Percentiles rank a stretch among this genome's conserved stretches.
These are phyloP conservation scores for Amphilophus citrinellus DNA, from an alignment of 2,113 vertebrate genomes.

Conservation along the genomic window DNA sequence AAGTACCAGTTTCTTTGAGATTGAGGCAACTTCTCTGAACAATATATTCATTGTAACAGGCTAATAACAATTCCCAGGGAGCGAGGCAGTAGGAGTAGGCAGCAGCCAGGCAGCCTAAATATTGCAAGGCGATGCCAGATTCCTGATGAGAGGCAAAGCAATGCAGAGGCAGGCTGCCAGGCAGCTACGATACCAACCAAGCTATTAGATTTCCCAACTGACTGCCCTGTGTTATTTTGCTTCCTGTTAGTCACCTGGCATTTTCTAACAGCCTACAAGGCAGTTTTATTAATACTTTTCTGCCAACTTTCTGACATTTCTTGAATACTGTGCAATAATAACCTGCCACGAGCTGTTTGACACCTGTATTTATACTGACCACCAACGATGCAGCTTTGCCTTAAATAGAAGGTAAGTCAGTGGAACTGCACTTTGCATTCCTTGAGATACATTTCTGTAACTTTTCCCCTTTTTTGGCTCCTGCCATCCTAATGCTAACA, in stretches of 20 bases:
- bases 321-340: not conserved
- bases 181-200: slow-evolving; percentile 13
- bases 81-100: not conserved
- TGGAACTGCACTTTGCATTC: not conserved
- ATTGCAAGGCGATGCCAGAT: slow-evolving; percentile 31
- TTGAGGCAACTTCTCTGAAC: not conserved
- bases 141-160: slow-evolving; percentile 44
- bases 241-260: slow-evolving; percentile 45
- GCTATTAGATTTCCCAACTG: slow-evolving; percentile 45
- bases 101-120: slow-evolving; percentile 31
- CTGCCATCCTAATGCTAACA: not conserved
- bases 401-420: not conserved
- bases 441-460: not conserved
- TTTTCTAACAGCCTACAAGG: slow-evolving; percentile 7
- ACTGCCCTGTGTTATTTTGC: slow-evolving; percentile 7
- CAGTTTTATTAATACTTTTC: not conserved
- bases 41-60: not conserved
- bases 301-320: slow-evolving; percentile 34
- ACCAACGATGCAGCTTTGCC: not conserved
- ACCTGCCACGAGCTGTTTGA: slow-evolving; percentile 1
- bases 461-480: not conserved
- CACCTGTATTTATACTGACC: not conserved
- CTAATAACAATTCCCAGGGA: not conserved
- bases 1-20: not conserved
- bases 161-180: slow-evolving; percentile 39